Evolutionary conservation across 2,113 vertebrate species (phyloP), one percentile per base, ranked within the genome.

Genomic region (Antechinus flavipes): DNA sequence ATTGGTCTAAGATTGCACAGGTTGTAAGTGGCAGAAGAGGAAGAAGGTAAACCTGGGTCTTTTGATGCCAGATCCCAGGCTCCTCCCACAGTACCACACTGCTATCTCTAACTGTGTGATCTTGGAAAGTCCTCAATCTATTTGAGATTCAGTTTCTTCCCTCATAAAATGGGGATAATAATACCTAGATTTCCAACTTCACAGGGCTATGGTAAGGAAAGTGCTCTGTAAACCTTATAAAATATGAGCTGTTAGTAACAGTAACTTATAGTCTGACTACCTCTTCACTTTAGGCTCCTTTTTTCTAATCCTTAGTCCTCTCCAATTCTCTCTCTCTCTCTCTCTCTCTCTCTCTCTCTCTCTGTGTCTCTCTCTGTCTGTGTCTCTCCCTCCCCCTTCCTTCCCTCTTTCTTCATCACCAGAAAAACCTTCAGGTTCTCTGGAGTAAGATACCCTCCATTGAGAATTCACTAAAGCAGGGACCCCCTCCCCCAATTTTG

Each of bases 401-500:
- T 54, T 53, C 16, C 49, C 8, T 56, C 0, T 35, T 47, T 58
- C 26, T 52, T 30, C 10, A 30, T 61, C 92, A 91, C 94, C 91
- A 0, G 91, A 91, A 50, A 96, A 96, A 23, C 94, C 95, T 94
- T 84, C 56, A 26, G 30, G 23, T 53, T 92, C 47, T 93, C 96
- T 2, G 90, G 53, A 94, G 96, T 96, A 16, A 50, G 50, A 56
- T 30, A 61, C 52, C 93, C 9, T 16, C 30, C 61, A 26, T 2
- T 3, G 10, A 90, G 0, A 50, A 27, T 50, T 90, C 42, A 55
- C 8, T 0, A 49, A 58, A 11, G 90, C 90, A 0, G 61, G 84
- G 92, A 27, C 58, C 42, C 2, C 55, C 95, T 91, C 50, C 27
- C 22, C 94, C 92, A 25, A 12, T 8, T 19, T 1, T 0, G 6